Conservation (phyloP, 2,113 vertebrate species). For the Brevimyrus niger region DNA sequence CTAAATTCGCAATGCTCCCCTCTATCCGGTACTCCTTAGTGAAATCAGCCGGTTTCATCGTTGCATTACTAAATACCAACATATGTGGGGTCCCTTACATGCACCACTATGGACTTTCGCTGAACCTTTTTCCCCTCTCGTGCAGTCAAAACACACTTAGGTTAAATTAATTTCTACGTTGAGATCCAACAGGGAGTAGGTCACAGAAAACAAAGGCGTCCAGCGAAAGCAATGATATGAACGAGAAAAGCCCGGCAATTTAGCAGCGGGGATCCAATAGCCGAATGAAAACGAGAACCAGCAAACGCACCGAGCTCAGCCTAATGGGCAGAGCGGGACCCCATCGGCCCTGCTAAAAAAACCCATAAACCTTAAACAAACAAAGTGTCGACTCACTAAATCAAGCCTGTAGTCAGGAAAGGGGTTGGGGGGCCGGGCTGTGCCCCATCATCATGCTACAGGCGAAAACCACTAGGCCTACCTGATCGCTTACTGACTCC, state of each 20-base stretch:
- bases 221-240: neutral
- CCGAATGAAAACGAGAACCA: neutral
- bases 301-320: neutral
- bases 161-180: neutral
- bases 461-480: neutral
- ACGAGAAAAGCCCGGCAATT: neutral
- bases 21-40: neutral
- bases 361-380: conserved; percentile 2
- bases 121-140: neutral
- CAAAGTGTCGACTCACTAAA: neutral
- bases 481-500: neutral
- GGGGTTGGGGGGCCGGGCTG: neutral
- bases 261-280: neutral
- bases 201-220: neutral
- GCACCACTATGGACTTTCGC: neutral
- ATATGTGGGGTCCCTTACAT: neutral
- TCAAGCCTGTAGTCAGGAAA: neutral
- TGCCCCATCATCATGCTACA: neutral
- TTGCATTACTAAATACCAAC: neutral
- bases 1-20: neutral
- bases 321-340: neutral
- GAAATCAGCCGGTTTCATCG: neutral
- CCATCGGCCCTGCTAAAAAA: neutral
- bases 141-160: conserved; percentile 6
- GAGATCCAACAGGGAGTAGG: neutral